Conservation (phyloP, 2,888 invertebrate species). For the Cataglyphis rosenhaueri region DNA sequence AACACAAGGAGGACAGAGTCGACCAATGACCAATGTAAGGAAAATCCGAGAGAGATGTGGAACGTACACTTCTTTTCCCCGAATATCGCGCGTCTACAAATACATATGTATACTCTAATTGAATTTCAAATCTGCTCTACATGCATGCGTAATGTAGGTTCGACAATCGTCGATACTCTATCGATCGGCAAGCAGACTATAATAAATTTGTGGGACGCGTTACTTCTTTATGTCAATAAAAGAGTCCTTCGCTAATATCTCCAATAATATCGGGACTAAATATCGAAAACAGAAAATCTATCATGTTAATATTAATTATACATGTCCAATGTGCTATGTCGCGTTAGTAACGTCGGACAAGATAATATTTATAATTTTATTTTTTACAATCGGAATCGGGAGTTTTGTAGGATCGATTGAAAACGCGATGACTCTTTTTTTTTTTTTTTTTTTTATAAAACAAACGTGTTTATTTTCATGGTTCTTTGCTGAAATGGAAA, state of each 20-base stretch:
- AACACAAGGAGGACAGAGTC: background rate
- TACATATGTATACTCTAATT: slow-evolving; percentile 21
- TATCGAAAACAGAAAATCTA: background rate
- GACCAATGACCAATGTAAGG: background rate
- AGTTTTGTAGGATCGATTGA: slow-evolving; percentile 5
- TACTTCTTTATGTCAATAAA: background rate
- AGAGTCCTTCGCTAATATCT: background rate
- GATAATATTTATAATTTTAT: background rate
- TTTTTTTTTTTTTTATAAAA: slow-evolving; percentile 72
- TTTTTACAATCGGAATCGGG: slow-evolving; percentile 14
- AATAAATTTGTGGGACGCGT: background rate
- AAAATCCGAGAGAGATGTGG: slow-evolving; percentile 27
- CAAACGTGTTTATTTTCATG: slow-evolving; percentile 78
- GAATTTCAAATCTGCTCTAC: slow-evolving; percentile 19
- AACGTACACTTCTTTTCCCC: background rate
- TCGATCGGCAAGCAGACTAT: background rate
- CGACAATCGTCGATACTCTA: slow-evolving; percentile 6
- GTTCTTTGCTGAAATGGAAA: slow-evolving; percentile 77
- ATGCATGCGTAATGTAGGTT: background rate
- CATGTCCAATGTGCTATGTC: background rate
- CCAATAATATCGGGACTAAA: background rate
- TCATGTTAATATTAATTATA: background rate
- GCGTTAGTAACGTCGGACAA: background rate
- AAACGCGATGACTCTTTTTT: background rate
- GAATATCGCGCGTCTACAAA: background rate